Conservation (phyloP, 2,888 invertebrate species). For the Lamellibrachia columna region DNA sequence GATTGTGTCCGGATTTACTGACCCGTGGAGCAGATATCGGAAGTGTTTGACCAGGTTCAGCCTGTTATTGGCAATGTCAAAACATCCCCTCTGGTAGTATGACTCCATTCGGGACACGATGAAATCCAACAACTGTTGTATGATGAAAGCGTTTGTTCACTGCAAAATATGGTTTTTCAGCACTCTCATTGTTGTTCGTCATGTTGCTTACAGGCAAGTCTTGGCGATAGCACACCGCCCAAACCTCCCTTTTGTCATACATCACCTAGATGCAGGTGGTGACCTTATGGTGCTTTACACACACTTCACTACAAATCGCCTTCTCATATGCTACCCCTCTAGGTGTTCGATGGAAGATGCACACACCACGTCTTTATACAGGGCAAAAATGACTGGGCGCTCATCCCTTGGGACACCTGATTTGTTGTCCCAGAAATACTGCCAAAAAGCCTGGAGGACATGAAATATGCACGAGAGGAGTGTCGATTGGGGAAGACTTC, state of each 20-base stretch:
- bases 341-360: background rate
- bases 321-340: background rate
- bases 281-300: background rate
- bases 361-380: conserved; percentile 6
- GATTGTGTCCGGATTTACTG: background rate
- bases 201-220: conserved; percentile 25
- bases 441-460: conserved; percentile 23
- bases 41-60: background rate
- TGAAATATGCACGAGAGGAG: conserved; percentile 23
- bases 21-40: background rate
- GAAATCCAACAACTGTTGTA: conserved; percentile 20
- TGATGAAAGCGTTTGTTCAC: conserved; percentile 19
- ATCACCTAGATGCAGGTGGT: background rate
- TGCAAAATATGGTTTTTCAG: conserved; percentile 25
- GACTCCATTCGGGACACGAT: background rate
- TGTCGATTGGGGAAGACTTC: conserved; percentile 7
- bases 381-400: background rate
- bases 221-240: conserved; percentile 16
- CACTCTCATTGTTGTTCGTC: conserved; percentile 30
- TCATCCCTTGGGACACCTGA: background rate
- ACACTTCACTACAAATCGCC: background rate
- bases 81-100: background rate
- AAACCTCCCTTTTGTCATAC: background rate
- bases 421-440: conserved; percentile 13
- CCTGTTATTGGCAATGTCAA: conserved; percentile 17